Evolutionary conservation across 2,888 invertebrate genomes (phyloP), one percentile per base, ranked within the genome.

Genomic region (Andricus curvator): DNA sequence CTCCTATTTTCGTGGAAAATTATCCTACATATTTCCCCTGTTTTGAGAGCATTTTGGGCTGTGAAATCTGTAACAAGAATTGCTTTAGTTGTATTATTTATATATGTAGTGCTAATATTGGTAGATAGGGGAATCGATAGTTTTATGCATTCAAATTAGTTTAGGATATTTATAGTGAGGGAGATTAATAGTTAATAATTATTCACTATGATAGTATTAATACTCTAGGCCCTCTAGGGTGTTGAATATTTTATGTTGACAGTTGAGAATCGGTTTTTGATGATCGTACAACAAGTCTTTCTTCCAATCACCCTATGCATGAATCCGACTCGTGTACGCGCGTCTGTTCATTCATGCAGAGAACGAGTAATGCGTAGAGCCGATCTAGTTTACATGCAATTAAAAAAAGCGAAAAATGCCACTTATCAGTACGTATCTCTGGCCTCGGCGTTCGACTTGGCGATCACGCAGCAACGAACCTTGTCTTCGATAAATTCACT

Each of bases 371-470:
- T 68, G 25, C 25, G 44, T 44, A 44, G n/a, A 41, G 41, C 13
- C 74, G 81, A 80, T 79, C 80, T 68, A 80, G 77, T 82, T 83
- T 81, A 74, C 74, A 37, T 44, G 66, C 22, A 41, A 64, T 79
- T 22, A 68, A 70, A 70, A 70, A 70, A 44, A 70, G n/a, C 70
- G 29, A 83, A 83, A 83, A 84, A 82, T 80, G 51, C 64, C 68
- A 66, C 51, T 80, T 81, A 83, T 84, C 83, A 74, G 56, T 60
- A 51, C 79, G 78, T 83, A 85, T 85, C 83, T 80, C 77, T 81
- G 81, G 81, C 82, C 85, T 65, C 82, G 82, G 33, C 82, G 80
- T 80, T 84, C 80, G 77, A 83, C 83, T 84, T 81, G 79, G 79
- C 62, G 76, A 85, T 82, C 81, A 64, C 79, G 81, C 83, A 80